Conservation (phyloP, 2,888 invertebrate genomes). For the Gnatocerus cornutus region DNA sequence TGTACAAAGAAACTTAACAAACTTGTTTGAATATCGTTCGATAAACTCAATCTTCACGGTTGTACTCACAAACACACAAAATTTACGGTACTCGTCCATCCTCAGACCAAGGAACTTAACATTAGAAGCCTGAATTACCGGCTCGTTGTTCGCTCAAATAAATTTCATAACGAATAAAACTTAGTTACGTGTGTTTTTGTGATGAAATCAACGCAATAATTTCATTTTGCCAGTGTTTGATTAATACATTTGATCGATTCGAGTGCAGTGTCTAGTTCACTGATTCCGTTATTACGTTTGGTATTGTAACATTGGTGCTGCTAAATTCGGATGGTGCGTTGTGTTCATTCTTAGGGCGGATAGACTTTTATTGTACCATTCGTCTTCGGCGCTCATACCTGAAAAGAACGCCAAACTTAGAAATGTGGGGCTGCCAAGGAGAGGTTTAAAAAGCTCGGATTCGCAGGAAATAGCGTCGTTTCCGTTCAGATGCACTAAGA, state of each 20-base stretch:
- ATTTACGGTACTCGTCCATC: conserved; percentile 32
- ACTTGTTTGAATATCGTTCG: conserved; percentile 14
- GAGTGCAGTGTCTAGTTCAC: conserved; percentile 44
- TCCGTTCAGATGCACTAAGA: conserved; percentile 60
- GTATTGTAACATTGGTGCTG: conserved; percentile 97
- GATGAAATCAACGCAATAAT: conserved; percentile 46
- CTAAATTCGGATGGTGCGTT: conserved; percentile 94
- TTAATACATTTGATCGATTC: conserved; percentile 44
- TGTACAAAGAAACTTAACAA: conserved; percentile 34
- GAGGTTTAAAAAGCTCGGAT: conserved; percentile 51
- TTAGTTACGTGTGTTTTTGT: conserved; percentile 41
- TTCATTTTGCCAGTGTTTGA: conserved; percentile 46
- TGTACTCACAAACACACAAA: conserved; percentile 45
- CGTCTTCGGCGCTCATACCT: conserved; percentile 95
- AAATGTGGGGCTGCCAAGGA: conserved; percentile 13
- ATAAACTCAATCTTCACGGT: conserved; percentile 44
- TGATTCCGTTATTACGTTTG: conserved; percentile 85
- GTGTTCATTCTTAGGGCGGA: conserved; percentile 98
- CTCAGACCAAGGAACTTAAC: conserved; percentile 47
- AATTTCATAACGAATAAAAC: conserved; percentile 30
- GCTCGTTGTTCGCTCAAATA: conserved; percentile 52
- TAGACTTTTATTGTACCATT: conserved; percentile 99
- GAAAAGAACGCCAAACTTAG: conserved; percentile 59
- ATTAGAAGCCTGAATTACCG: conserved; percentile 48
- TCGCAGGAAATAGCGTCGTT: conserved; percentile 60